These are phyloP conservation scores for Gastrophysa polygoni DNA, from an alignment of 2,888 invertebrate genomes.

Conservation along the genomic window DNA sequence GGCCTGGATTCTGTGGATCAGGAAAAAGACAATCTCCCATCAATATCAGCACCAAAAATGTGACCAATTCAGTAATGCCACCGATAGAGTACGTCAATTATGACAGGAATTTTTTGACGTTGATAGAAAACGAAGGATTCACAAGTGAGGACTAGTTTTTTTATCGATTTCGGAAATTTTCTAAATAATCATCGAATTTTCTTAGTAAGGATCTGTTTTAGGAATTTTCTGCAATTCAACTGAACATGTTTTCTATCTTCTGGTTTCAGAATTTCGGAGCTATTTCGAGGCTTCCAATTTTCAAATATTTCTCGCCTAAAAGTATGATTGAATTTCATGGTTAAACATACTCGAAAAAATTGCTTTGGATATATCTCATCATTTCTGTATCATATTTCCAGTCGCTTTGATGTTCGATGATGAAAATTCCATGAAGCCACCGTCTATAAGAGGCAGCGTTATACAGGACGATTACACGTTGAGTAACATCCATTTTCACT, in stretches of 20 bases:
- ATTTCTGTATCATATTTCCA: not conserved
- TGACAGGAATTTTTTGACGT: not conserved
- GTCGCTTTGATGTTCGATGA: conserved; percentile 6
- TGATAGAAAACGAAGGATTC: conserved; percentile 3
- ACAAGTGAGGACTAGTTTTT: conserved; percentile 9
- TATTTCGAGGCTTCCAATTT: too few relatives aligned
- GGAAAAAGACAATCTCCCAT: conserved; percentile 25
- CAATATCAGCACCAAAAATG: not conserved
- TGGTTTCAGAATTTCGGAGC: too few relatives aligned
- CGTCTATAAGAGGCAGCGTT: not conserved
- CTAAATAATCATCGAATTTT: too few relatives aligned
- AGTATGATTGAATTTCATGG: too few relatives aligned
- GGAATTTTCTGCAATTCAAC: too few relatives aligned
- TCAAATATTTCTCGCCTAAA: too few relatives aligned
- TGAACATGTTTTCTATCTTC: too few relatives aligned
- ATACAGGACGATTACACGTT: conserved; percentile 61
- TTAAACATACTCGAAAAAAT: too few relatives aligned
- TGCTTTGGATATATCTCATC: too few relatives aligned
- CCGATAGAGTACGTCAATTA: conserved; percentile 2
- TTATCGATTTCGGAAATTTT: not conserved
- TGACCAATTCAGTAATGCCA: not conserved
- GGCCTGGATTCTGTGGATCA: conserved; percentile 19
- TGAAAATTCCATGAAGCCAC: not conserved
- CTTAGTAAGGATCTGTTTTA: too few relatives aligned
- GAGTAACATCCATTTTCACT: conserved; percentile 82